Conservation (phyloP, 2,888 invertebrate genomes). For the Anthophora plumipes region DNA sequence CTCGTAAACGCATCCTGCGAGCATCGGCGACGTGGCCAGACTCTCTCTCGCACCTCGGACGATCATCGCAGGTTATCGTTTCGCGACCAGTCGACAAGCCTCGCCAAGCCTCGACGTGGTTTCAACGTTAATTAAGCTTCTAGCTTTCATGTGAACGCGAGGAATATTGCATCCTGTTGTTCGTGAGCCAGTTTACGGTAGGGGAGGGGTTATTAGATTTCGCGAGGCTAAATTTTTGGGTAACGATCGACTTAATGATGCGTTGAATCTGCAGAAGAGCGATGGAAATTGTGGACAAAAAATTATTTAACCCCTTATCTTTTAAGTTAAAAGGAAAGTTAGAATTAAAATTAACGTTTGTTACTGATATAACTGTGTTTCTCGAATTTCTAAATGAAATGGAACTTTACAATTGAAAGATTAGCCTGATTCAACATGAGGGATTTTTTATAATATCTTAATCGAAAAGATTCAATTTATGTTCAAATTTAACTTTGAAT, state of each 20-base stretch:
- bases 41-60: background rate
- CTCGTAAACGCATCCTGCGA: conserved; percentile 36
- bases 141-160: background rate
- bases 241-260: background rate
- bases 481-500: too few relatives aligned
- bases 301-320: too few relatives aligned
- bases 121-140: conserved; percentile 42
- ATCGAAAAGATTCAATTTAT: too few relatives aligned
- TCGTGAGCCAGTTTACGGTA: background rate
- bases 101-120: background rate
- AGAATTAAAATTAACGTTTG: too few relatives aligned
- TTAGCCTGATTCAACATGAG: too few relatives aligned
- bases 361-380: too few relatives aligned
- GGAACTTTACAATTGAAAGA: too few relatives aligned
- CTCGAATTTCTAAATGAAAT: too few relatives aligned
- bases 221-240: background rate
- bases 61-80: conserved; percentile 29
- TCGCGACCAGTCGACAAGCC: background rate
- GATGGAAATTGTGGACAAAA: background rate
- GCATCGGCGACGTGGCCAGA: background rate
- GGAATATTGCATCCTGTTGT: conserved; percentile 13
- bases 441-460: too few relatives aligned
- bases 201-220: conserved; percentile 17
- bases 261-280: background rate
- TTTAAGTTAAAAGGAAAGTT: too few relatives aligned